phyloP scores from a whole-genome alignment of 2,113 vertebrate species.

The Larimichthys crocea region DNA sequence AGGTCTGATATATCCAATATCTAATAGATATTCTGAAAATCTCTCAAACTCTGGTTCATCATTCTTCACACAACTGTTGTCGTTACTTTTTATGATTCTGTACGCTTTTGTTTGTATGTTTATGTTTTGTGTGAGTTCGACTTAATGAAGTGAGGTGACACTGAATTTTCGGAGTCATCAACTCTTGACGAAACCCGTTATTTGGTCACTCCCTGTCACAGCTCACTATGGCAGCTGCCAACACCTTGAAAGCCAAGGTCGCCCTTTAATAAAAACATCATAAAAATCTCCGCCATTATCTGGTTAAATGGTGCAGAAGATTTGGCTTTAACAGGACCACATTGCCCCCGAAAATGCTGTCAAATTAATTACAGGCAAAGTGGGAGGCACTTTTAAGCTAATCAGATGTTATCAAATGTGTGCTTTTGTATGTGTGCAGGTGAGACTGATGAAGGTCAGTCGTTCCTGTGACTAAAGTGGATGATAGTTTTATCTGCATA shows the following conservation, averaged over 20 bases:
- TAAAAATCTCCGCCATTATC: conserved; percentile 79
- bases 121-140: background rate
- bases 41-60: background rate
- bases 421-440: conserved; percentile 10
- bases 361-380: conserved; percentile 79
- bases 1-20: no score
- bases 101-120: background rate
- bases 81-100: background rate
- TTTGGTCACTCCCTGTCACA: conserved; percentile 53
- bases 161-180: conserved; percentile 61
- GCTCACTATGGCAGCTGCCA: conserved; percentile 46
- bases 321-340: conserved; percentile 70
- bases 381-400: conserved; percentile 66
- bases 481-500: conserved; percentile 44
- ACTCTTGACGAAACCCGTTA: conserved; percentile 40
- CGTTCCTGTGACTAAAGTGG: conserved; percentile 31
- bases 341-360: conserved; percentile 60
- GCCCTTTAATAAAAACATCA: conserved; percentile 75
- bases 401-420: conserved; percentile 59
- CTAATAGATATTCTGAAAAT: no score
- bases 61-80: conserved; percentile 7
- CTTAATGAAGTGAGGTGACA: conserved; percentile 44
- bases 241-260: conserved; percentile 77
- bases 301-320: conserved; percentile 83
- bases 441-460: conserved; percentile 66